Base-by-base conservation (phyloP, 2,888 invertebrate species). In the Creontiades dilutus region DNA sequence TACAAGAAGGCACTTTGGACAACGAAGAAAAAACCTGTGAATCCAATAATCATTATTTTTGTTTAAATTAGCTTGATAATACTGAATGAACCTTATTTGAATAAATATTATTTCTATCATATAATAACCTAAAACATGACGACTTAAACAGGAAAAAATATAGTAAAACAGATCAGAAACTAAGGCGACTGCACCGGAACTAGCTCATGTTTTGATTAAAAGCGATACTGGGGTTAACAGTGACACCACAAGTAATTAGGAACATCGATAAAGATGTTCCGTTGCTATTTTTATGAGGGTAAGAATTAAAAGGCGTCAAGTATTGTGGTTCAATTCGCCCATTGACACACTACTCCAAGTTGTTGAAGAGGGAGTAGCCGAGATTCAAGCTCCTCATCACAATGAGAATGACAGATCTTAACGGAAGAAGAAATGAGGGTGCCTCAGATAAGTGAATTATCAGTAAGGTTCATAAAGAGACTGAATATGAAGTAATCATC, bases 101-200 rank as follows among this genome's bases (percentile, higher is more conserved):
- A 68, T 68, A 68, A 68, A 68, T 57, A 57, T 61, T 61, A 61
- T 23, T 68, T 68, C 68, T 68, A 23, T 2, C n/a, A 68, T 23
- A 68, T 23, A 12, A 68, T 68, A 68, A 68, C 23, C 68, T 23
- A 68, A 68, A 23, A 11, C 14, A 16, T 52, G 23, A 19, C 68
- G 23, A n/a, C 23, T 37, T 37, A 37, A 37, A 37, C 37, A 61
- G 61, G 61, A 61, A 68, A 68, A 23, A 23, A 68, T 7, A 23
- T 23, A 57, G 16, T 57, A 12, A 23, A 27, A 68, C 68, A 68
- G 68, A 68, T 68, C 68, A 19, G 27, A 68, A 68, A 68, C 68
- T 68, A 9, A 68, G 68, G 68, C 68, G 68, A 68, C 68, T 2
- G 68, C 68, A 68, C 19, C 27, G 13, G 23, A 68, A 11, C 23